phyloP scores from a whole-genome alignment of 2,888 invertebrate species.

The Gandaritis pyraliata region DNA sequence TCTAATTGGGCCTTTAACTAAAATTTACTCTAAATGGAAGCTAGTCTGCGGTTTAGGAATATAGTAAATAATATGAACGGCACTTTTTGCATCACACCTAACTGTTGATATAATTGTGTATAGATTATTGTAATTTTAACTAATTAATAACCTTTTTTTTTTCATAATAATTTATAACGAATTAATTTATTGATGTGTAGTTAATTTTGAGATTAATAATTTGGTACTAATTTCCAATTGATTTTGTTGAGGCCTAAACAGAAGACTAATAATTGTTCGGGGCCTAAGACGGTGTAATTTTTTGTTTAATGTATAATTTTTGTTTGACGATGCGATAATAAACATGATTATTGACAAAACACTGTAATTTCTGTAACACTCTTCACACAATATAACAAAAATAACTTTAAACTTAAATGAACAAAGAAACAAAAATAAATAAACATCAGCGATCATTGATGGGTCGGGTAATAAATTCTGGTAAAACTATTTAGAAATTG shows the following conservation, averaged over 20 bases:
- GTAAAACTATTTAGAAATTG: slow-evolving; percentile 53
- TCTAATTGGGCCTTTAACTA: slow-evolving; percentile 5
- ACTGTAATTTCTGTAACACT: slow-evolving; percentile 10
- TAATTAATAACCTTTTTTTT: slow-evolving; percentile 55
- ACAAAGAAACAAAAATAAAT: too few species aligned
- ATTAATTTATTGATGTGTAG: slow-evolving; percentile 41
- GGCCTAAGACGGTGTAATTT: slow-evolving; percentile 45
- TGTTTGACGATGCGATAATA: slow-evolving; percentile 77
- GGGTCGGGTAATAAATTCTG: slow-evolving; percentile 45
- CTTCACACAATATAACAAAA: too few species aligned
- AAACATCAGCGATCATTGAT: neutral
- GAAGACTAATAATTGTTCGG: slow-evolving; percentile 40
- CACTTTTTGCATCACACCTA: slow-evolving; percentile 80
- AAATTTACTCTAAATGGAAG: slow-evolving; percentile 3
- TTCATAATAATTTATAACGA: slow-evolving; percentile 42
- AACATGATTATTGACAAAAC: slow-evolving; percentile 66
- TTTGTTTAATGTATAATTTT: slow-evolving; percentile 51
- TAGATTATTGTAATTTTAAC: slow-evolving; percentile 71
- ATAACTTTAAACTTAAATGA: too few species aligned
- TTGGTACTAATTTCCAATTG: slow-evolving; percentile 26
- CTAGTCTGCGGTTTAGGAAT: slow-evolving; percentile 36
- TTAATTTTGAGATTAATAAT: slow-evolving; percentile 32
- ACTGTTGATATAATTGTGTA: slow-evolving; percentile 78
- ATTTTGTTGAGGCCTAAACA: slow-evolving; percentile 46
- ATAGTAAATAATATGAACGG: slow-evolving; percentile 59